Base-by-base conservation (phyloP, 1,140 invertebrate genomes). In the Scaptodrosophila lebanonensis region DNA sequence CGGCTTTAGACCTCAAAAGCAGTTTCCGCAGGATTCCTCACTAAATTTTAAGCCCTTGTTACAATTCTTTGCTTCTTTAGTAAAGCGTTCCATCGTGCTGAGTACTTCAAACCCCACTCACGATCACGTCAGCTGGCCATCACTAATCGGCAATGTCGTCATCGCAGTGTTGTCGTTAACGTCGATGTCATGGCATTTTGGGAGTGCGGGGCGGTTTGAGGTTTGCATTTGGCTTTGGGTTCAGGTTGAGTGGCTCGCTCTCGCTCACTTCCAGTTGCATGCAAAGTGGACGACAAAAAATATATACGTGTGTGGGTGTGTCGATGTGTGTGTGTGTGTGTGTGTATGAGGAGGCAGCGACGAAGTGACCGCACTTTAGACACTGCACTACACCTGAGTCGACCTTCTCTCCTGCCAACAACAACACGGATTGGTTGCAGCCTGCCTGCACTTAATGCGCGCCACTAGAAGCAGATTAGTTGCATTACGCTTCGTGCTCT, bases 401-500 rank as follows among this genome's bases (percentile, higher is more conserved):
- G 13, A 35, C 44, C 36, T 5, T 48, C 27, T 6, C 33, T 27
- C 7, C 42, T 43, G 17, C 22, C 7, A 22, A 9, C 38, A 13
- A 29, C 48, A 32, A 42, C 50, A 33, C 63, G 16, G 36, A 30
- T 11, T 79, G 75, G 68, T 79, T 79, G 82, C 82, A 79, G 73
- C 73, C 75, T 79, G 73, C 75, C 73, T 82, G 82, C 75, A 79
- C 73, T 79, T 79, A 79, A 79, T 79, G 73, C 75, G 75, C 73
- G 73, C 73, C 75, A 82, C 73, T 79, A 82, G 75, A 79, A 79
- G 73, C 73, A 79, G 73, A 79, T 79, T 79, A 79, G 73, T 69
- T 82, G 73, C 68, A 79, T 82, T 82, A 79, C 22, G 3, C 3
- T 8, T 25, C 22, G 22, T 8, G 8, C 22, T 25, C 8, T 25